phyloP scores from a whole-genome alignment of 2,888 invertebrate species.

The Erebia epiphron region DNA sequence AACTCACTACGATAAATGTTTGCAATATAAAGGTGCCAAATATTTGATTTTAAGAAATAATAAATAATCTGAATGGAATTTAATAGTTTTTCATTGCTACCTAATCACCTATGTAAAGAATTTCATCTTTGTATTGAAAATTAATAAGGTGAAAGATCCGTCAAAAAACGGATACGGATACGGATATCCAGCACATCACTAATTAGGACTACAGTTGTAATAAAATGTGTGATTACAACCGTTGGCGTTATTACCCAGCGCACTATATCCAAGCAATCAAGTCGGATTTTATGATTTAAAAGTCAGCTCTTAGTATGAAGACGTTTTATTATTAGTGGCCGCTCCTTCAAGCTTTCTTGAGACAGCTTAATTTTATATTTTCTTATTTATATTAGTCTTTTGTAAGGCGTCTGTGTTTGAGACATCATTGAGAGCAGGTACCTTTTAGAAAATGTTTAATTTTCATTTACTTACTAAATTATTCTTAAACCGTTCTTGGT shows the following conservation, averaged over 20 bases:
- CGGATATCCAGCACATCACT: no score
- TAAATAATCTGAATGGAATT: no score
- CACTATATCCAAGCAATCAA: conserved; percentile 1
- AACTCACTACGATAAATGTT: no score
- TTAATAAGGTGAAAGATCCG: no score
- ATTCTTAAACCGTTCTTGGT: neutral
- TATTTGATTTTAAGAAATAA: no score
- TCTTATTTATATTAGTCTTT: neutral
- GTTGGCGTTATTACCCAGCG: neutral
- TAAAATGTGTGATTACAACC: conserved; percentile 7
- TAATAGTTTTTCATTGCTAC: no score
- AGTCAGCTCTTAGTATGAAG: neutral
- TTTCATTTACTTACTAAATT: neutral
- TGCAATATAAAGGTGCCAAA: no score
- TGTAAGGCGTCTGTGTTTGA: neutral
- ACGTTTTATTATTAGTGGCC: neutral
- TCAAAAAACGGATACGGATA: no score
- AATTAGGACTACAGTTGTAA: conserved; percentile 16
- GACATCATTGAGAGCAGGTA: no score
- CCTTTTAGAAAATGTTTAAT: neutral
- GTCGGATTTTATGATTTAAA: conserved; percentile 12
- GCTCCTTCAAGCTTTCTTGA: neutral
- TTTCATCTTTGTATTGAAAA: no score
- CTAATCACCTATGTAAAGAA: no score
- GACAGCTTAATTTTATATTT: neutral